Base-by-base conservation (phyloP, 2,113 vertebrate genomes). In the Sakesphorus luctuosus region DNA sequence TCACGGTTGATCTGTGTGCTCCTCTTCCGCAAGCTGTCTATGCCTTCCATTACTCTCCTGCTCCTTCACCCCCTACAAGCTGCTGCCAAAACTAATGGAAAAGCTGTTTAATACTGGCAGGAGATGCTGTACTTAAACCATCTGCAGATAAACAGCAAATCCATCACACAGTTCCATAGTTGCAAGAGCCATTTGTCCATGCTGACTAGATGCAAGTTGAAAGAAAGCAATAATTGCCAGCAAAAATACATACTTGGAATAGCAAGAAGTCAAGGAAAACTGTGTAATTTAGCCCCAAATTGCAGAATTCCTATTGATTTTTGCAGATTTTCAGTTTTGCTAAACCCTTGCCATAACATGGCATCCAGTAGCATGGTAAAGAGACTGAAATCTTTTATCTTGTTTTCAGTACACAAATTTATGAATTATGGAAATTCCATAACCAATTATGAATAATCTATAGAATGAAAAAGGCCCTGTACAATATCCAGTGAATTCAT, bases 371-470 rank as follows among this genome's bases (percentile, higher is more conserved):
- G 53, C 24, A 82, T 18, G 10, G 18, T 59, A 35, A 93, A 95
- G 35, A 78, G 68, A 63, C 35, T 28, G 33, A 86, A 35, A 65
- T 77, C 18, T 71, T 16, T 66, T 95, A 63, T 33, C 61, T 78
- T 72, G 10, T 36, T 90, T 92, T 83, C 52, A 65, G 14, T 78
- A 56, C 24, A 92, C 6, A 92, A 88, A 86, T 55, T 43, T 63
- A 87, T 40, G 73, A 67, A 89, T 84, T 93, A 90, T 72, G 47
- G 35, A 93, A 93, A 92, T 72, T 18, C 6, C 49, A 89, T 76
- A 75, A 58, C 58, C 46, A 81, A 53, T 81, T 81, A 84, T 65
- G 52, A 96, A 93, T 88, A 96, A 92, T 75, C 92, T 84, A 79
- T 90, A 92, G 76, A 90, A 86, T 52, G 13, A 86, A 86, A 94